A percentile compares a stretch with the other conserved stretches of the same genome.
Evolutionary conservation across 1,140 invertebrate genomes (phyloP).

Genomic region (Saccostrea echinata): DNA sequence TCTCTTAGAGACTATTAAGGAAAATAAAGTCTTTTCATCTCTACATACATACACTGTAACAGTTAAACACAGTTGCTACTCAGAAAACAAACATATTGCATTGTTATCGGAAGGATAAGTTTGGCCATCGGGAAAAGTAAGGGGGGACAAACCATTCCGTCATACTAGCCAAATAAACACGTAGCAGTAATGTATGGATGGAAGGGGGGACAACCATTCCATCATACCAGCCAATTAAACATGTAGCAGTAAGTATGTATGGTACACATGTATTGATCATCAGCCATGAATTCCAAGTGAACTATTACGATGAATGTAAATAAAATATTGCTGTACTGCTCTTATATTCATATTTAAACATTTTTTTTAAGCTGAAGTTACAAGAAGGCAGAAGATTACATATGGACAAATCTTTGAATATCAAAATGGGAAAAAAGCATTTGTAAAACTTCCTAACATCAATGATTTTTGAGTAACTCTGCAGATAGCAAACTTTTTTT

Average conservation of each 20-base stretch:
- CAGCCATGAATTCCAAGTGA: neutral
- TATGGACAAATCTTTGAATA: neutral
- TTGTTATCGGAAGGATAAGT: conserved; percentile 16
- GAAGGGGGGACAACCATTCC: neutral
- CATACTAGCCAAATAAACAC: neutral
- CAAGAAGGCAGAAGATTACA: neutral
- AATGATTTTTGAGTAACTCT: neutral
- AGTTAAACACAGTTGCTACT: neutral
- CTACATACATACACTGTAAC: neutral
- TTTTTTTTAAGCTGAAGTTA: neutral
- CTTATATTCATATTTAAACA: neutral
- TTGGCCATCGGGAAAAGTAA: conserved; percentile 1
- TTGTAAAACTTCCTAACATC: neutral
- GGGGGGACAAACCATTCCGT: neutral
- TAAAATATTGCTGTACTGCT: neutral
- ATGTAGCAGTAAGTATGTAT: neutral
- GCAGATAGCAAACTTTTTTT: neutral
- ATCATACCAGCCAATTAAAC: too few species aligned
- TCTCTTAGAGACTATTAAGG: neutral
- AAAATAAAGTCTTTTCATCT: neutral
- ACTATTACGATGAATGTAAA: neutral
- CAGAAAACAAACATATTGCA: neutral
- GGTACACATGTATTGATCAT: neutral
- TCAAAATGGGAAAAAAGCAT: neutral
- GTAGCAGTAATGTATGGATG: neutral